These are phyloP conservation scores for Cheracebus regulus DNA, from an alignment of 2,797 vertebrate species.

Conservation along the genomic window DNA sequence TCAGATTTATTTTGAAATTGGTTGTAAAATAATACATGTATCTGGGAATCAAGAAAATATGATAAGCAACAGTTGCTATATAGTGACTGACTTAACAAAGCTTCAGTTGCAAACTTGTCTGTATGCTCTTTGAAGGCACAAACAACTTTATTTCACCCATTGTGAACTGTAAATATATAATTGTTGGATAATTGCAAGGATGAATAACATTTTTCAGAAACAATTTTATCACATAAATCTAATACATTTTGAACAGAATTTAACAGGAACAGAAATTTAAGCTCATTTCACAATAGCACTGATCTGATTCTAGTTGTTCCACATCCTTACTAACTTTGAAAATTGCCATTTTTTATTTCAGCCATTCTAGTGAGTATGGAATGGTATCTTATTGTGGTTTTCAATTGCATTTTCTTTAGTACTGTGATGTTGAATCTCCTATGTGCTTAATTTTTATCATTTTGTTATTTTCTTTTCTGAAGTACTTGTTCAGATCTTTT, in stretches of 20 bases:
- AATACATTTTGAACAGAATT: constrained; percentile 35
- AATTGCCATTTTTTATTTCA: background rate
- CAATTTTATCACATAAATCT: constrained; percentile 19
- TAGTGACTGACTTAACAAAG: background rate
- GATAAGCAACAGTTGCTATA: background rate
- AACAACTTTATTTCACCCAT: background rate
- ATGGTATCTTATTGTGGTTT: background rate
- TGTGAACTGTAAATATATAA: background rate
- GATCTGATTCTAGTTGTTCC: background rate
- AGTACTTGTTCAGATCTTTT: background rate
- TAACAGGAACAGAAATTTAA: constrained; percentile 30
- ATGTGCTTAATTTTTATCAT: background rate
- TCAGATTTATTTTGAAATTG: constrained; percentile 44
- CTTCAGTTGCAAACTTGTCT: background rate
- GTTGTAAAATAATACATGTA: background rate
- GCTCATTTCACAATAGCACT: background rate
- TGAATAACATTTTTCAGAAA: constrained; percentile 36
- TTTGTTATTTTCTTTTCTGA: constrained; percentile 9
- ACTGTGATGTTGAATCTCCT: background rate
- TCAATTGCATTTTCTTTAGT: background rate
- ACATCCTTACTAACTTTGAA: background rate
- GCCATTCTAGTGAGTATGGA: background rate
- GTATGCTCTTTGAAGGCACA: background rate
- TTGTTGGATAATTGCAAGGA: background rate
- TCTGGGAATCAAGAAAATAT: background rate